phyloP scores from a whole-genome alignment of 2,113 vertebrate species.

The Rhineura floridana region DNA sequence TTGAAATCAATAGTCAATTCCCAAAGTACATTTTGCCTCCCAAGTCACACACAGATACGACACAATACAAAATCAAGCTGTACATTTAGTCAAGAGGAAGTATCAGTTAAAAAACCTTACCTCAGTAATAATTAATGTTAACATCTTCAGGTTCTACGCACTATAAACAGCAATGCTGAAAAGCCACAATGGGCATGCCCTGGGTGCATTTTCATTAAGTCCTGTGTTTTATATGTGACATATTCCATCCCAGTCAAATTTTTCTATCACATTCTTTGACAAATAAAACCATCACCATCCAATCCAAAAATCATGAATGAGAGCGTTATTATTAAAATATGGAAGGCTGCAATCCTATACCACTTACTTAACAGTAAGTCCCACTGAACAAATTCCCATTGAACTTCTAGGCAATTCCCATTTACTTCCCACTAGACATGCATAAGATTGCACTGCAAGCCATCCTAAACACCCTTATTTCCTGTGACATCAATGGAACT shows the following conservation, averaged over 20 bases:
- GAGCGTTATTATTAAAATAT: background rate
- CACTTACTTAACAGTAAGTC: background rate
- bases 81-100: constrained; percentile 65
- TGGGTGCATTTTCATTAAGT: constrained; percentile 53
- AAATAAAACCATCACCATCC: background rate
- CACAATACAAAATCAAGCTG: constrained; percentile 54
- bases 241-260: constrained; percentile 26
- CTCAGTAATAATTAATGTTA: constrained; percentile 55
- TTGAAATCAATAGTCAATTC: constrained; percentile 57
- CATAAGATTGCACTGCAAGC: no score
- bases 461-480: no score
- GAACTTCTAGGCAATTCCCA: background rate
- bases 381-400: background rate
- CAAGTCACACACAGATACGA: background rate
- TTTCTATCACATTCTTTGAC: background rate
- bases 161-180: constrained; percentile 41
- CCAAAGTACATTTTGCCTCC: constrained; percentile 50
- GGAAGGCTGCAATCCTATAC: background rate
- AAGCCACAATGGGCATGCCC: constrained; percentile 61
- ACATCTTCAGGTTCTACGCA: constrained; percentile 50
- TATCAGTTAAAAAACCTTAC: constrained; percentile 35
- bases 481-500: no score
- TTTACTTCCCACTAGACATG: background rate
- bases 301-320: background rate
- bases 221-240: constrained; percentile 52